Evolutionary conservation across 1,140 invertebrate species (phyloP).

Genomic region (Campoletis sonorensis): DNA sequence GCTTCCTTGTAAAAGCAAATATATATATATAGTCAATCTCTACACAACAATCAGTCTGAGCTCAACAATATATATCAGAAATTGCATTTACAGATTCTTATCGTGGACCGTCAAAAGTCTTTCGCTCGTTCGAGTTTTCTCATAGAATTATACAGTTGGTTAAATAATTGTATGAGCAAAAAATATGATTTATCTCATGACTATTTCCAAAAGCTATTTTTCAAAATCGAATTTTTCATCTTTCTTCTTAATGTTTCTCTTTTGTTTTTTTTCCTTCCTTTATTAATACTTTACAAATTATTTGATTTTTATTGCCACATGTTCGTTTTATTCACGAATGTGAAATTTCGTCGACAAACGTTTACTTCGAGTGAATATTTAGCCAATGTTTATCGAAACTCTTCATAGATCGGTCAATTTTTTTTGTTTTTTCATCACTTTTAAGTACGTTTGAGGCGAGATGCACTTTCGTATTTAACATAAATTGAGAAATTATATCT

Average conservation of each 20-base stretch:
- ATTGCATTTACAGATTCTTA: conserved; percentile 32
- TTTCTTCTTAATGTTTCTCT: too few relatives aligned
- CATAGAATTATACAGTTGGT: not conserved
- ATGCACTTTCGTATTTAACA: not conserved
- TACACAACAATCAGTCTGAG: conserved; percentile 45
- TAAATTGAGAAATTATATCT: not conserved
- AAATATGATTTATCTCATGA: not conserved
- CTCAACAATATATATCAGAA: conserved; percentile 27
- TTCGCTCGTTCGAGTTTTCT: not conserved
- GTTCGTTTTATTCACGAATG: too few relatives aligned
- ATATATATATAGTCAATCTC: conserved; percentile 32
- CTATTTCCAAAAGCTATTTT: not conserved
- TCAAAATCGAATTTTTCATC: not conserved
- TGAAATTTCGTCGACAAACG: too few relatives aligned
- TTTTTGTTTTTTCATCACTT: too few relatives aligned
- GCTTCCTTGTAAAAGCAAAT: conserved; percentile 28
- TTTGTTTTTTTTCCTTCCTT: too few relatives aligned
- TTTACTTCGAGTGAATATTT: too few relatives aligned
- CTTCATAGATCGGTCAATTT: too few relatives aligned
- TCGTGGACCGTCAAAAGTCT: conserved; percentile 5
- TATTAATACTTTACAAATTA: too few relatives aligned
- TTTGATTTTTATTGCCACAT: too few relatives aligned
- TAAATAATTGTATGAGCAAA: not conserved
- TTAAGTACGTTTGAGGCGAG: not conserved
- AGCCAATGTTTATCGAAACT: too few relatives aligned